Evolutionary conservation across 1,140 invertebrate species (phyloP).

Genomic region (Pogonognathellus flavescens): DNA sequence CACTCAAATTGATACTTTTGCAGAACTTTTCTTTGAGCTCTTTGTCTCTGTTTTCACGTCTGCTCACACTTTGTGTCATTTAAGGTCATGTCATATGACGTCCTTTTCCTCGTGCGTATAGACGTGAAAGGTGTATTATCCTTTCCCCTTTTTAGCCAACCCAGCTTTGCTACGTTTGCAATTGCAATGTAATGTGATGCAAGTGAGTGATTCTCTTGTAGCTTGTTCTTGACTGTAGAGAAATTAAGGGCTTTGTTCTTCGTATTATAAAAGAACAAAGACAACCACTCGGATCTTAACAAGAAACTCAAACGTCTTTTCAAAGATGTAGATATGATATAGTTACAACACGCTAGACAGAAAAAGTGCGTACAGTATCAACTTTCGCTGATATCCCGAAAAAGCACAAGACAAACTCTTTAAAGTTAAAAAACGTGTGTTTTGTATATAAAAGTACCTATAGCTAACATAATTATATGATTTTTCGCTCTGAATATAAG

Average conservation of each 20-base stretch:
- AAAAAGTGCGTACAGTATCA: no score
- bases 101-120: conserved; percentile 5
- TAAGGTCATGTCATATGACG: not conserved
- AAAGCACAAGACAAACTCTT: no score
- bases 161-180: not conserved
- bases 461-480: no score
- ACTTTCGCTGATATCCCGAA: no score
- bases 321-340: no score
- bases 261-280: conserved; percentile 9
- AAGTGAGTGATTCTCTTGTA: conserved; percentile 15
- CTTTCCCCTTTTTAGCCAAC: not conserved
- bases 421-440: no score
- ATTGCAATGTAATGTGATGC: conserved; percentile 18
- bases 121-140: not conserved
- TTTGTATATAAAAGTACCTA: no score
- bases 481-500: no score
- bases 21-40: conserved; percentile 5
- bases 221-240: not conserved
- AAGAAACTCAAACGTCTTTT: no score
- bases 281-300: not conserved
- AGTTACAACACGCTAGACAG: no score
- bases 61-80: not conserved
- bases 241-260: conserved; percentile 10
- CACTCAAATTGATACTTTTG: conserved; percentile 47
- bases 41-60: not conserved